Conservation (phyloP, 2,888 invertebrate genomes). For the Scaptomyza reducta region DNA sequence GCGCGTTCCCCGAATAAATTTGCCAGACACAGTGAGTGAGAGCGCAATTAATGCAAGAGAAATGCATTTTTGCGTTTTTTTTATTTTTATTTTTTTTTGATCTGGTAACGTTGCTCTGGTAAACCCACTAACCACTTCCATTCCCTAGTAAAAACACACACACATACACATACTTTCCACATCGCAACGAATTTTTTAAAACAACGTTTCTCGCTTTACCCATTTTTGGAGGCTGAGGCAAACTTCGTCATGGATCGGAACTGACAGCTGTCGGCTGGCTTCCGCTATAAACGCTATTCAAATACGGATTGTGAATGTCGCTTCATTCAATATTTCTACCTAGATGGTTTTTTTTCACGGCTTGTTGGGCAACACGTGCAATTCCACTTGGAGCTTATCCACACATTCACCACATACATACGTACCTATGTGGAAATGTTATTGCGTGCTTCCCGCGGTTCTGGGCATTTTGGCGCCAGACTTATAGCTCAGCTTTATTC, state of each 20-base stretch:
- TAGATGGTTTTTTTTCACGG: not conserved
- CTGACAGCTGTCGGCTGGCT: slow-evolving; percentile 42
- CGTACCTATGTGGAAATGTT: slow-evolving; percentile 37
- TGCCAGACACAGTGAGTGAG: not conserved
- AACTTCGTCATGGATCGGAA: slow-evolving; percentile 44
- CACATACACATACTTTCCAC: not conserved
- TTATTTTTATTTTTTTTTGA: slow-evolving; percentile 33
- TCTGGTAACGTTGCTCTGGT: slow-evolving; percentile 39
- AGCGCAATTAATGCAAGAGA: slow-evolving; percentile 17
- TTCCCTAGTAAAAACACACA: slow-evolving; percentile 12
- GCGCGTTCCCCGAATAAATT: slow-evolving; percentile 51
- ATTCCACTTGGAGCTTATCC: slow-evolving; percentile 29
- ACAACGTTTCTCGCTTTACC: slow-evolving; percentile 21
- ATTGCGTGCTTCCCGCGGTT: slow-evolving; percentile 45
- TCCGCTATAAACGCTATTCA: slow-evolving; percentile 60
- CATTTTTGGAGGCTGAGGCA: slow-evolving; percentile 7
- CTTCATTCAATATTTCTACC: slow-evolving; percentile 14
- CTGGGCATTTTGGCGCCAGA: slow-evolving; percentile 15
- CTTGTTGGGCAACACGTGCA: slow-evolving; percentile 59
- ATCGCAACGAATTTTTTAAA: slow-evolving; percentile 28
- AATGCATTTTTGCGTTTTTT: slow-evolving; percentile 30
- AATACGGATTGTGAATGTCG: slow-evolving; percentile 59
- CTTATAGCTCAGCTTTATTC: slow-evolving; percentile 52
- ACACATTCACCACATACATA: not conserved
- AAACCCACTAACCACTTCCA: slow-evolving; percentile 38